phyloP scores from a whole-genome alignment of 92 coral and sea anemone species.

The Pocillopora meandrina region DNA sequence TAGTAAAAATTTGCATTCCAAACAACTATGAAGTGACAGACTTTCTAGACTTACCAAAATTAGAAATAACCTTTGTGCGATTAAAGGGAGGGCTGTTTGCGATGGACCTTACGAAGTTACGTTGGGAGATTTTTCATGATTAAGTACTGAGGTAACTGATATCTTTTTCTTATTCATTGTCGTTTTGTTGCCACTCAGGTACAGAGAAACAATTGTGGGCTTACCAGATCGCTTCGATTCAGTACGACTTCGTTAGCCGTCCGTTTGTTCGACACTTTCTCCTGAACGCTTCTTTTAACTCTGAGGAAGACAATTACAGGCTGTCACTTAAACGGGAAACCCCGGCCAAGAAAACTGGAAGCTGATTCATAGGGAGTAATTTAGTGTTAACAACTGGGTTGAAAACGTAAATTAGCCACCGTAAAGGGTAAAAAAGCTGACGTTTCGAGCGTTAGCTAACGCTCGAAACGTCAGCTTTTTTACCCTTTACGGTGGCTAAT shows the following conservation, averaged over 20 bases:
- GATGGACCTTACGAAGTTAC: no score
- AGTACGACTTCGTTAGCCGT: conserved; percentile 85
- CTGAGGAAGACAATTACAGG: conserved; percentile 97
- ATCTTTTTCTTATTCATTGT: background rate
- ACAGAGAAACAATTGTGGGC: conserved; percentile 88
- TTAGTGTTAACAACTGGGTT: no score
- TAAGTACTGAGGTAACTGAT: background rate
- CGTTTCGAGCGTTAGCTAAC: no score
- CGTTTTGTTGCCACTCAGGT: conserved; percentile 43
- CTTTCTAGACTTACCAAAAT: background rate
- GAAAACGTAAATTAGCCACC: no score
- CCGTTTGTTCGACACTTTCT: conserved; percentile 80
- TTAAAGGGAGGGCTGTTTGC: no score
- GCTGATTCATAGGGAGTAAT: no score
- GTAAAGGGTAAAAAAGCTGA: no score
- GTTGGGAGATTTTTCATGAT: no score
- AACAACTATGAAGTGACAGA: background rate
- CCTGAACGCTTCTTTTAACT: conserved; percentile 87
- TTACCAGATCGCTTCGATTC: conserved; percentile 88
- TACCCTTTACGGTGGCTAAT: no score
- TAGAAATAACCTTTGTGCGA: background rate
- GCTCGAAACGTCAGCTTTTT: no score
- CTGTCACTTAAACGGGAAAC: conserved; percentile 91
- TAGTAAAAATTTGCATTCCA: conserved; percentile 3
- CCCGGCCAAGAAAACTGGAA: conserved; percentile 60